phyloP scores from a whole-genome alignment of 2,113 vertebrate species.

The Menura novaehollandiae region DNA sequence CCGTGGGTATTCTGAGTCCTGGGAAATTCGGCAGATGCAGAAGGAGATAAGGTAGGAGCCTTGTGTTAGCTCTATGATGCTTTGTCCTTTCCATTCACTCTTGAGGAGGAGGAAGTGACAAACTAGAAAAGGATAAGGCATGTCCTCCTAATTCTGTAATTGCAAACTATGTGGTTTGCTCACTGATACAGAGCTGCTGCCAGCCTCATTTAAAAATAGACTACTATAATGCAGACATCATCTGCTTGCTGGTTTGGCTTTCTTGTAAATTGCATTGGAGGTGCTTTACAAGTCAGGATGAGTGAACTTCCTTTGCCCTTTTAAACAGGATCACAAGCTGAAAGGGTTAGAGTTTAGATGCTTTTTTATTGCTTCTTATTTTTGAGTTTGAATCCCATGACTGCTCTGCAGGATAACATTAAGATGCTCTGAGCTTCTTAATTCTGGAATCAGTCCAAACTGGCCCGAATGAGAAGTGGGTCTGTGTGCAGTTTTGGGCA shows the following conservation, averaged over 20 bases:
- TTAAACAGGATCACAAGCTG: background rate
- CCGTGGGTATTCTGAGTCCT: slow-evolving; percentile 66
- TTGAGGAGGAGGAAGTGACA: rapidly evolving
- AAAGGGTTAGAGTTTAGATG: background rate
- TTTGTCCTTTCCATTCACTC: background rate
- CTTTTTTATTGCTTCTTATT: background rate
- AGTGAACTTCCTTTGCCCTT: background rate
- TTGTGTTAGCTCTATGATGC: background rate
- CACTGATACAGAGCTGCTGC: background rate
- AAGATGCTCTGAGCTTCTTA: background rate
- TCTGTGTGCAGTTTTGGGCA: background rate
- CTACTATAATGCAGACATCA: background rate
- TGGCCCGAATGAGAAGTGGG: background rate
- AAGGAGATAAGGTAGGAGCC: slow-evolving; percentile 76
- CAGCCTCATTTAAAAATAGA: background rate
- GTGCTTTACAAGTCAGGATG: background rate
- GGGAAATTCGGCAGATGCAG: slow-evolving; percentile 67
- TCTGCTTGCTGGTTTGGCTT: background rate
- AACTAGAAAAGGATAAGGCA: background rate
- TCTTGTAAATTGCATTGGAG: background rate
- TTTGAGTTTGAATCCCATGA: background rate
- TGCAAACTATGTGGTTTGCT: background rate
- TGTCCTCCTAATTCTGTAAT: background rate
- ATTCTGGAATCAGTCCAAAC: background rate
- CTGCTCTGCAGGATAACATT: background rate